Evolutionary conservation across 2,888 invertebrate genomes (phyloP).

Genomic region (Thereva unica): DNA sequence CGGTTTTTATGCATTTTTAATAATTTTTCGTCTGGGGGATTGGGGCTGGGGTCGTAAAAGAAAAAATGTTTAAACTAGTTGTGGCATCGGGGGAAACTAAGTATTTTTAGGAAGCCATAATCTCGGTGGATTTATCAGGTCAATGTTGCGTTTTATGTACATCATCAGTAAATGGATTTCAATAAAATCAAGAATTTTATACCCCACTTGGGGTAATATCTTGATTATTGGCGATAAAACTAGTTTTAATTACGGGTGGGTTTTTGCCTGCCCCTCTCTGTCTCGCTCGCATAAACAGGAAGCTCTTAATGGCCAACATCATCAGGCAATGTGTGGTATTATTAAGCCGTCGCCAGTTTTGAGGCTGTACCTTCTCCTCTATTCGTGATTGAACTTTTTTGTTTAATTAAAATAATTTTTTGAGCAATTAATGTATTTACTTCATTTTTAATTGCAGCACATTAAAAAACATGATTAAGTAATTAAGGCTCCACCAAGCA

Average conservation of each 20-base stretch:
- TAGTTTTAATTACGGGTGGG: slow-evolving; percentile 35
- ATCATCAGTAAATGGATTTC: slow-evolving; percentile 31
- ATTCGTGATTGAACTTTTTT: background rate
- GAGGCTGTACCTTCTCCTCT: too few species aligned
- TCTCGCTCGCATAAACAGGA: slow-evolving; percentile 14
- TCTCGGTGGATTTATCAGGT: slow-evolving; percentile 35
- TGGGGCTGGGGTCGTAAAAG: slow-evolving; percentile 15
- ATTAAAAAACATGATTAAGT: too few species aligned
- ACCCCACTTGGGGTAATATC: slow-evolving; percentile 26
- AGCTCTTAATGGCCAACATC: slow-evolving; percentile 28
- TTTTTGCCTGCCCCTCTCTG: slow-evolving; percentile 25
- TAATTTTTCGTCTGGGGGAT: slow-evolving; percentile 21
- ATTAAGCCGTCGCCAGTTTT: background rate
- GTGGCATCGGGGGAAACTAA: slow-evolving; percentile 10
- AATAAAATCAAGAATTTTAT: slow-evolving; percentile 33
- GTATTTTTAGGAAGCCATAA: slow-evolving; percentile 33
- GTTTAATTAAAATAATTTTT: background rate
- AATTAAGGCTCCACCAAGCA: too few species aligned
- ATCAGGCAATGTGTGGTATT: slow-evolving; percentile 32
- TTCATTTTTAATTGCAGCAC: too few species aligned
- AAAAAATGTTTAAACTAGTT: slow-evolving; percentile 28
- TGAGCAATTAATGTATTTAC: background rate
- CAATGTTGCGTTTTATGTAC: slow-evolving; percentile 39
- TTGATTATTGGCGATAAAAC: slow-evolving; percentile 37
- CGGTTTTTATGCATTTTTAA: slow-evolving; percentile 28